Evolutionary conservation across 64 coral and sea anemone species (phyloP), one percentile per base, ranked within the genome.

Genomic region (Orbicella faveolata): DNA sequence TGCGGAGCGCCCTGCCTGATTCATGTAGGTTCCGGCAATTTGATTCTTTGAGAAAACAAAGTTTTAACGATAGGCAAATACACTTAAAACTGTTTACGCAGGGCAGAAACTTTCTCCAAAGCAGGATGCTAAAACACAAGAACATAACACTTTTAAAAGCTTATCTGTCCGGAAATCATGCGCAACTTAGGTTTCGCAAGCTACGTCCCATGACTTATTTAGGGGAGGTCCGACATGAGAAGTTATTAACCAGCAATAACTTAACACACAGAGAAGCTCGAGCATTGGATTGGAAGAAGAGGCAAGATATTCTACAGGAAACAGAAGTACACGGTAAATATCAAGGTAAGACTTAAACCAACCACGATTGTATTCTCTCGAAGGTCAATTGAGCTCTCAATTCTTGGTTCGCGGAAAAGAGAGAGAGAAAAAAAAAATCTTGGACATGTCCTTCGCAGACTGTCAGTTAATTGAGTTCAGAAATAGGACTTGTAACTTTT

Each of bases 141-240:
- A 85, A 85, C 64, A 3, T 20, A 85, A 72, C 65, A 85, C 82
- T 85, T 73, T 48, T 48, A 48, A 48, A 72, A n/a, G 37, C 61
- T 83, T 83, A 73, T 85, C 63, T 85, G n/a, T 85, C 82, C 82
- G 82, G 82, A 85, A 73, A 73, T 70, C 35, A 41, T 51, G 36
- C 36, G 18, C 61, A 36, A 48, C 61, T 66, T 21, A 36, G 18
- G n/a, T 69, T 69, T 64, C 33, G 7, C 33, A 83, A 36, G 35
- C n/a, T 53, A 9, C 6, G 80, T 52, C 82, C 18, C 82, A 23
- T 85, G 82, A 73, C 81, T 59, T 85, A 85, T 85, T 72, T 68
- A 72, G 21, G 64, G 37, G 39, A 85, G 63, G 64, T 65, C 65
- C 63, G 63, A 52, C 63, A 83, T 33, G 4, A 34, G 21, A 68